A percentile compares a stretch with the other conserved stretches of the same genome.
phyloP scores from a whole-genome alignment of 1,140 invertebrate genomes.

The Holotrichia oblita region DNA sequence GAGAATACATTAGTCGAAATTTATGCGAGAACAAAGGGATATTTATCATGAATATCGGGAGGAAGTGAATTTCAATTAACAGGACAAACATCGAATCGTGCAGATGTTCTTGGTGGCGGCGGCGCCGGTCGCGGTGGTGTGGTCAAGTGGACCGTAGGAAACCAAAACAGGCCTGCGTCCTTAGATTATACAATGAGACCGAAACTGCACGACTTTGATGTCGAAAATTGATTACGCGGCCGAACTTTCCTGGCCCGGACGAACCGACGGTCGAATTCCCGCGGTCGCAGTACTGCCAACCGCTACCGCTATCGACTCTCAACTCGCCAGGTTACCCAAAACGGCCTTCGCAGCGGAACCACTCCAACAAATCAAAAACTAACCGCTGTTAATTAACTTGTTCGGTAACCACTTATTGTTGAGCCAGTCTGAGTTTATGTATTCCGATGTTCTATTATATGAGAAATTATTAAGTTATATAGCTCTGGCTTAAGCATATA shows the following conservation, averaged over 20 bases:
- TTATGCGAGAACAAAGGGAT: slow-evolving; percentile 34
- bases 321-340: background rate
- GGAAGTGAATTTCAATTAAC: slow-evolving; percentile 37
- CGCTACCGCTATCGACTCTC: too few relatives aligned
- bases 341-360: background rate
- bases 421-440: background rate
- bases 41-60: background rate
- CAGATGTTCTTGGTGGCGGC: slow-evolving; percentile 9
- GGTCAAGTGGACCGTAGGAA: slow-evolving; percentile 26
- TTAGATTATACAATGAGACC: slow-evolving; percentile 2
- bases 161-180: background rate
- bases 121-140: background rate
- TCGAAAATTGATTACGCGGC: slow-evolving; percentile 26
- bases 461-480: too few relatives aligned
- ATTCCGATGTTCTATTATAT: too few relatives aligned
- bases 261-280: background rate
- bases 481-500: too few relatives aligned
- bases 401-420: background rate
- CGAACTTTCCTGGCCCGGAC: background rate
- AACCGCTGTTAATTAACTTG: slow-evolving; percentile 7
- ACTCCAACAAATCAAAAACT: slow-evolving; percentile 12
- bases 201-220: slow-evolving; percentile 17
- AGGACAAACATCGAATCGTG: slow-evolving; percentile 25
- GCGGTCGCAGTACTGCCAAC: background rate
- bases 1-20: slow-evolving; percentile 35